These are phyloP conservation scores for Chondrosia reniformis DNA, from an alignment of 37 sponge, comb jelly and placozoan genomes.

Conservation along the genomic window DNA sequence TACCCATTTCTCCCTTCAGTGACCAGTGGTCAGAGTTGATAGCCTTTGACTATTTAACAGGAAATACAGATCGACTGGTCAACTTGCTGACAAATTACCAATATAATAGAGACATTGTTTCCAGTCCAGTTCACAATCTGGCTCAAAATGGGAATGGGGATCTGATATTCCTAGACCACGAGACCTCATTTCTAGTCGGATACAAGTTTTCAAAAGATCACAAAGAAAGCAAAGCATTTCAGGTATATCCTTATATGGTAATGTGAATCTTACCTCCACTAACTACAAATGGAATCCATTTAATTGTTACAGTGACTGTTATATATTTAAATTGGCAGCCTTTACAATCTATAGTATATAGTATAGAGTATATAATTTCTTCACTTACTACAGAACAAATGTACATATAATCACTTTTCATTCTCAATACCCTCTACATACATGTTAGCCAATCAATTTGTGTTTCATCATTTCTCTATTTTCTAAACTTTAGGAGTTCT, in stretches of 20 bases:
- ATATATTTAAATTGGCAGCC: too few relatives aligned
- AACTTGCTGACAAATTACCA: constrained; percentile 13
- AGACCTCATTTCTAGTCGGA: constrained; percentile 10
- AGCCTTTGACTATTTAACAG: constrained; percentile 32
- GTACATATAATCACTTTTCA: too few relatives aligned
- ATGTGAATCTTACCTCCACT: constrained; percentile 8
- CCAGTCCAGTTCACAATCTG: constrained; percentile 14
- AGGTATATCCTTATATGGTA: neutral
- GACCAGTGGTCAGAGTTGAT: constrained; percentile 36
- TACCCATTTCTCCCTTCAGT: too few relatives aligned
- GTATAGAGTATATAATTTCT: too few relatives aligned
- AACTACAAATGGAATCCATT: too few relatives aligned
- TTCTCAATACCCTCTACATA: too few relatives aligned
- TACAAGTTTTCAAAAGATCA: constrained; percentile 6
- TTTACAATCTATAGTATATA: too few relatives aligned
- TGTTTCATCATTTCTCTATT: too few relatives aligned
- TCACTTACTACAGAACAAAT: too few relatives aligned
- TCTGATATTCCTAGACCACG: constrained; percentile 25
- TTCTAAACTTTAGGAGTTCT: too few relatives aligned
- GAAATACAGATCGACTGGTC: constrained; percentile 28
- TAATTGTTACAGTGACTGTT: too few relatives aligned
- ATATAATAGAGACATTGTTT: constrained; percentile 4
- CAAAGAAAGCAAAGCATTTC: neutral
- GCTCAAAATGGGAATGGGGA: neutral
- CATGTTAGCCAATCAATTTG: too few relatives aligned